A percentile compares a stretch with the other conserved stretches of the same genome.
Evolutionary conservation across 2,888 invertebrate species (phyloP).

Genomic region (Formica aserva): DNA sequence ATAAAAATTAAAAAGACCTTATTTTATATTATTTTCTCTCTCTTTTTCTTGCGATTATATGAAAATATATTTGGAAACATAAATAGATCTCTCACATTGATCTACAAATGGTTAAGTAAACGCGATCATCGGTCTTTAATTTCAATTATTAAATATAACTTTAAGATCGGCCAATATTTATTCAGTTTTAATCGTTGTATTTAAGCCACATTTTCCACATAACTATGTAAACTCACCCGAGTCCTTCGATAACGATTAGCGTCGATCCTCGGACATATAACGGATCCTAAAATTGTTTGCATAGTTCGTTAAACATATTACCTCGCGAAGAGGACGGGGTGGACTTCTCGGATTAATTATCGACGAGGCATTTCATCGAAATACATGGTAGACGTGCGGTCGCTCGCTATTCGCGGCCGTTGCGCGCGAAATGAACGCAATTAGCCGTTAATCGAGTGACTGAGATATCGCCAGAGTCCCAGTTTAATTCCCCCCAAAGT

Average conservation of each 20-base stretch:
- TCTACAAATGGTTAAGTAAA: neutral
- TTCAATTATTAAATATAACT: conserved; percentile 15
- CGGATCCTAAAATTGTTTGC: conserved; percentile 47
- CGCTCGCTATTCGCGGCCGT: conserved; percentile 37
- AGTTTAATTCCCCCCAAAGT: conserved; percentile 39
- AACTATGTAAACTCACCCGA: conserved; percentile 35
- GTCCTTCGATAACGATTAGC: conserved; percentile 8
- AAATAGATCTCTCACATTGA: neutral
- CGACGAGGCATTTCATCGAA: conserved; percentile 40
- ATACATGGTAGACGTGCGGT: conserved; percentile 8
- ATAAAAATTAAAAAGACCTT: neutral
- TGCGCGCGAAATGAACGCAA: conserved; percentile 42
- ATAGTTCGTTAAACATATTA: conserved; percentile 48
- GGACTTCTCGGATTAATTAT: conserved; percentile 36
- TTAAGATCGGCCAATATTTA: conserved; percentile 53
- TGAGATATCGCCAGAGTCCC: conserved; percentile 34
- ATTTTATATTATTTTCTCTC: neutral
- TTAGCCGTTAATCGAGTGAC: conserved; percentile 51
- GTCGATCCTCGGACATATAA: conserved; percentile 15
- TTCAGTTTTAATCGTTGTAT: neutral
- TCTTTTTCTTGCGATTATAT: neutral
- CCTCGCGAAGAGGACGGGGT: neutral
- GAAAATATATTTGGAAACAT: neutral
- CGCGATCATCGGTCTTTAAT: conserved; percentile 43
- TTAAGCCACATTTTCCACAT: conserved; percentile 17